These are phyloP conservation scores for Dendrolimus pini DNA, from an alignment of 2,888 invertebrate species.

Conservation along the genomic window DNA sequence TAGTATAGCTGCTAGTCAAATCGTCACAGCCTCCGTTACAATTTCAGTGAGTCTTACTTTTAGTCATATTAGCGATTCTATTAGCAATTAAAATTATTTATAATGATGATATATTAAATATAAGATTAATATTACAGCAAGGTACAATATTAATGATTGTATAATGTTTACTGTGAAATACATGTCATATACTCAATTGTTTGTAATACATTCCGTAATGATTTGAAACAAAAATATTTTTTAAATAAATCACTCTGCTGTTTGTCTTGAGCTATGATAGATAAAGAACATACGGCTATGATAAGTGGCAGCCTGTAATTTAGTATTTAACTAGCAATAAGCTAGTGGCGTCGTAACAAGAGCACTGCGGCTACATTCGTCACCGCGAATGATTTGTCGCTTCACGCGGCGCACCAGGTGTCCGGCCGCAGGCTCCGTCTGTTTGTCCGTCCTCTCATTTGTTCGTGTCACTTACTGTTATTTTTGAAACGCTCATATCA, in stretches of 20 bases:
- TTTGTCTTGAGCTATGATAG: constrained; percentile 11
- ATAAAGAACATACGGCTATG: constrained; percentile 15
- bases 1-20: too few species aligned
- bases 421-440: constrained; percentile 23
- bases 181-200: background rate
- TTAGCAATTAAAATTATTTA: too few species aligned
- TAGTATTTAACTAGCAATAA: constrained; percentile 14
- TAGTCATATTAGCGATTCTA: too few species aligned
- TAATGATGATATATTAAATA: too few species aligned
- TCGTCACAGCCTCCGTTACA: too few species aligned
- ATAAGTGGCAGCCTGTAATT: constrained; percentile 17
- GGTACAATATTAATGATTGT: too few species aligned
- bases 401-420: constrained; percentile 29
- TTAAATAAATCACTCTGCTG: background rate
- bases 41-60: too few species aligned
- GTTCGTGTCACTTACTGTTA: constrained; percentile 35
- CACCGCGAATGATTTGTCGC: constrained; percentile 20
- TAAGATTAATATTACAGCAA: too few species aligned
- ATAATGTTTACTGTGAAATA: too few species aligned
- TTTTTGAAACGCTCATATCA: constrained; percentile 29
- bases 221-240: background rate
- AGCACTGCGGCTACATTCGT: constrained; percentile 5
- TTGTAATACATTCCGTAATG: background rate
- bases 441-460: constrained; percentile 32
- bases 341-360: background rate